phyloP scores from a whole-genome alignment of 2,113 vertebrate species.

The Todiramphus chloris region DNA sequence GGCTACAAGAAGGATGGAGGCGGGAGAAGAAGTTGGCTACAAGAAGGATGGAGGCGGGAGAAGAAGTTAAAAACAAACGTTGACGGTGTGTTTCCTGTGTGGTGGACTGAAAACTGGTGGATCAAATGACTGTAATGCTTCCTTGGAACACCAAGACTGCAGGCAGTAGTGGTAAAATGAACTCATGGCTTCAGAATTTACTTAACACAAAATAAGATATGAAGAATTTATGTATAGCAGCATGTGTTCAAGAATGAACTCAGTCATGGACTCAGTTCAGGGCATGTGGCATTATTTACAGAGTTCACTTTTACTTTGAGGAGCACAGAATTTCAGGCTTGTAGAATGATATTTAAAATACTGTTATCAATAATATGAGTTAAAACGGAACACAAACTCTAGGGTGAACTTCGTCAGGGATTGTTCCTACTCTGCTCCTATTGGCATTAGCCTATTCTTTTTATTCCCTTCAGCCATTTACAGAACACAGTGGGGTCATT shows the following conservation, averaged over 20 bases:
- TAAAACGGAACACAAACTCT: background rate
- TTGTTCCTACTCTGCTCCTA: background rate
- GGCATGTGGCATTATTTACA: conserved; percentile 59
- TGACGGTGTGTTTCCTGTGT: background rate
- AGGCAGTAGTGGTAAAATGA: background rate
- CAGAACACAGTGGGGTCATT: background rate
- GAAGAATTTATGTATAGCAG: conserved; percentile 6
- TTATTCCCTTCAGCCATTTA: background rate
- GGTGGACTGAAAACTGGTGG: background rate
- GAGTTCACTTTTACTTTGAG: background rate
- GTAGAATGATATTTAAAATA: background rate
- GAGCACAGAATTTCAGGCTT: background rate
- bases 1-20: background rate
- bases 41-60: background rate
- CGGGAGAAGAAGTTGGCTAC: background rate
- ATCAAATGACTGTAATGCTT: background rate
- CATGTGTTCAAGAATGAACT: conserved; percentile 28
- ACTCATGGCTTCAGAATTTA: conserved; percentile 23
- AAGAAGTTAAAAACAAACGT: background rate
- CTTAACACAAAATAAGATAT: background rate
- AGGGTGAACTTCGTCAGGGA: background rate
- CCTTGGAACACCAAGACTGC: background rate
- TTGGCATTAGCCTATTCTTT: background rate
- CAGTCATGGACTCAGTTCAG: conserved; percentile 32
- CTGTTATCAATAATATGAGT: background rate